Evolutionary conservation across 1,140 invertebrate species (phyloP), one percentile per base, ranked within the genome.

Genomic region (Euura lappo): DNA sequence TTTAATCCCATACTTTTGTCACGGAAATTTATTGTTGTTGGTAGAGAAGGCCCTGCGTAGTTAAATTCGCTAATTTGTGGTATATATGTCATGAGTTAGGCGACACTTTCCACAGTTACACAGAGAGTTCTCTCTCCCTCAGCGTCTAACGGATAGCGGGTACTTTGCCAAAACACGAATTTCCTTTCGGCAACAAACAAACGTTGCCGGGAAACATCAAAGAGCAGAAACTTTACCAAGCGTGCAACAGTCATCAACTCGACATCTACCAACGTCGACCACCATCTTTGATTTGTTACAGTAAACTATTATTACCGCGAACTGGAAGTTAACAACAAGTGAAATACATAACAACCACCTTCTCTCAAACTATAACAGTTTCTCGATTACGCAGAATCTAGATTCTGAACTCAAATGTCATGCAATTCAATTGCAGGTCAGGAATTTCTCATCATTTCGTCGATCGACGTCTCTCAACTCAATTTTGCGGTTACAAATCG

Each of bases 101-200:
- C 28, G 28, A 28, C 28, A 28, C 28, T 28, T 28, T 60, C 6
- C 51, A n/a, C 51, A 60, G 3, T 60, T 60, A 11, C 51, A 6
- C 51, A n/a, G 51, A 60, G 51, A n/a, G 51, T 28, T 28, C 28
- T 1, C 28, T 28, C 28, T 28, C 28, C 28, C 28, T 28, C 28
- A 28, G 28, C 28, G 28, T 28, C 5, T 60, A 60, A 60, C 51
- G 51, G 3, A 60, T 60, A 11, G 51, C 51, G 51, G 28, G 3
- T 60, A 60, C 51, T 60, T 60, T 60, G 51, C 51, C 51, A 60
- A 60, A 60, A 60, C 51, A 60, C 51, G 51, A 60, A 60, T 60
- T 60, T n/a, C 51, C 51, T 60, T 60, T 60, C 51, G 51, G 51
- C 8, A n/a, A 60, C 3, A 60, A 28, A 28, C 28, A 28, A 28